Base-by-base conservation (phyloP, 2,888 invertebrate genomes). In the Cryptocheilus praepositus region DNA sequence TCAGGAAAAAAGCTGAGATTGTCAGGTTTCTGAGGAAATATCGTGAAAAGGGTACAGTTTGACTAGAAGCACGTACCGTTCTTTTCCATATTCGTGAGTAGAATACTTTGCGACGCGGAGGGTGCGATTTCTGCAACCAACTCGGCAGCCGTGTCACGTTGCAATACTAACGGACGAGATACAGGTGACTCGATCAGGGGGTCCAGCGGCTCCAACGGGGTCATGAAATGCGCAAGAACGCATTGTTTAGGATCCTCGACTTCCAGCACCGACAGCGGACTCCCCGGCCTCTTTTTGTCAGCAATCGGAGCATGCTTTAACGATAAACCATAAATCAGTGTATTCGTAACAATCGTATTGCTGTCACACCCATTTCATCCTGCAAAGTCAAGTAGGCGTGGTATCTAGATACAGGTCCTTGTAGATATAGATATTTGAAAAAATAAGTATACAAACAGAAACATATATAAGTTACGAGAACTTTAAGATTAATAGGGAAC, bases 181-280 rank as follows among this genome's bases (percentile, higher is more conserved):
- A 96, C 90, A 0, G 96, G 96, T 3, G 96, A 95, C 89, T 96
- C 96, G 81, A 96, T 89, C 61, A 95, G 91, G 5, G 96, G 96
- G 88, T 96, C 96, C 76, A 96, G 93, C 0, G 96, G 93, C 86
- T 96, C 96, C 84, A 96, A 87, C 0, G 95, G 95, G 80, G 96
- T 95, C 96, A 96, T 96, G 78, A 97, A 91, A 87, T 97, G 96
- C 60, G 96, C 95, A 72, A 96, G 90, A 82, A 96, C 94, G 89
- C 95, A 96, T 76, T 95, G 91, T 89, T 96, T 96, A 2, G 96
- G 96, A 89, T 97, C 96, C 64, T 96, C 95, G 67, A 96, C 94
- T 89, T 95, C 95, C 56, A 95, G 90, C 56, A 95, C 93, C 82
- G 94, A 95, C 59, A 95, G 90, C 45, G 93, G 92, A 84, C 93